These are phyloP conservation scores for Epirrhoe alternata DNA, from an alignment of 2,888 invertebrate genomes.

Conservation along the genomic window DNA sequence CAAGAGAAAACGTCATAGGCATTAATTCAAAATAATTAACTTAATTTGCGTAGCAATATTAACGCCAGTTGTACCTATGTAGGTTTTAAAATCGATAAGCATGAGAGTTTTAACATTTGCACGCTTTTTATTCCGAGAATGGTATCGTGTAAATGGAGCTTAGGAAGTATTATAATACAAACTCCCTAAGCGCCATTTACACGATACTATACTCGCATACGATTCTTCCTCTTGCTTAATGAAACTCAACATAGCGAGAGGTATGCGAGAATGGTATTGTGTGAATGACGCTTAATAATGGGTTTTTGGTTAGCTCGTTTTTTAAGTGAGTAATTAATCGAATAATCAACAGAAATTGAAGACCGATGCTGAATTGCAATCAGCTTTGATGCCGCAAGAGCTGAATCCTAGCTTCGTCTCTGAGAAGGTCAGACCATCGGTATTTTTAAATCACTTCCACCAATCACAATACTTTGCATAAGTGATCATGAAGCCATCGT, in stretches of 20 bases:
- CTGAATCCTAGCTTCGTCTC: slow-evolving; percentile 68
- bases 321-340: neutral
- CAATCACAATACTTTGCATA: too few relatives aligned
- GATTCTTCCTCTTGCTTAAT: too few relatives aligned
- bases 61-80: neutral
- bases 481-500: too few relatives aligned
- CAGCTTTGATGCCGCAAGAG: slow-evolving; percentile 73
- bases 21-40: neutral
- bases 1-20: neutral
- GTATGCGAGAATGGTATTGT: too few relatives aligned
- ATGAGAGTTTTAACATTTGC: neutral
- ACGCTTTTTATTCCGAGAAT: too few relatives aligned
- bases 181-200: too few relatives aligned
- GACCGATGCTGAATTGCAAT: slow-evolving; percentile 68
- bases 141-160: too few relatives aligned
- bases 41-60: neutral
- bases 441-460: too few relatives aligned
- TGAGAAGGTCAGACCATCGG: slow-evolving; percentile 53
- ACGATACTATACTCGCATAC: too few relatives aligned
- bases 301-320: neutral
- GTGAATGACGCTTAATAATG: too few relatives aligned
- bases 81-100: neutral
- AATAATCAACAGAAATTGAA: slow-evolving; percentile 42
- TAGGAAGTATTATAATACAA: too few relatives aligned
- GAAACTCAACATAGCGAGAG: too few relatives aligned